phyloP scores from a whole-genome alignment of 2,888 invertebrate genomes.

The Temnothorax rugatulus region DNA sequence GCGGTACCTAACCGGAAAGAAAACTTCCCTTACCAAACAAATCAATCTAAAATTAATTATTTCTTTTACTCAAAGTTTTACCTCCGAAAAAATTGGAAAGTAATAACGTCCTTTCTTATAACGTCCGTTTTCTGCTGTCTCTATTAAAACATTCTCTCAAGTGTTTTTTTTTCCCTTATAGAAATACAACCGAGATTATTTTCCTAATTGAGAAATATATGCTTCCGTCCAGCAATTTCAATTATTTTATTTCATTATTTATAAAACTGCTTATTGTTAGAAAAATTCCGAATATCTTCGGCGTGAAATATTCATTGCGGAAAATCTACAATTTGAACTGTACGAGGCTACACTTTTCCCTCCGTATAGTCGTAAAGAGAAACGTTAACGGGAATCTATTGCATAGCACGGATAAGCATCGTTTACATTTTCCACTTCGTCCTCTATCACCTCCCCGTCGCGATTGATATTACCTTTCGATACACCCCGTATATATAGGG shows the following conservation, averaged over 20 bases:
- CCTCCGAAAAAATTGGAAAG: neutral
- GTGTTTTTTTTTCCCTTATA: neutral
- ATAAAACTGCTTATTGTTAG: neutral
- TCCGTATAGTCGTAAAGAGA: neutral
- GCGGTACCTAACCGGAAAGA: neutral
- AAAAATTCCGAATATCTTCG: neutral
- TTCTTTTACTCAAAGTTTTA: neutral
- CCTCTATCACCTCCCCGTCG: neutral
- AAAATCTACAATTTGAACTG: neutral
- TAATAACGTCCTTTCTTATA: neutral
- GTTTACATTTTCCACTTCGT: slow-evolving; percentile 3
- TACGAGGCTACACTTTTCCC: neutral
- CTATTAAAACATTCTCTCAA: neutral
- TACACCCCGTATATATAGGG: slow-evolving; percentile 45
- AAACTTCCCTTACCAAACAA: neutral
- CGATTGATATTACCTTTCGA: slow-evolving; percentile 37
- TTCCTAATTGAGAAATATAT: neutral
- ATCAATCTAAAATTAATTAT: neutral
- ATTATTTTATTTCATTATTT: neutral
- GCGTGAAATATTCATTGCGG: neutral
- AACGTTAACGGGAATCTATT: slow-evolving; percentile 16
- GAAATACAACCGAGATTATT: neutral
- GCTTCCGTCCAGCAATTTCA: neutral
- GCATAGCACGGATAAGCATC: neutral
- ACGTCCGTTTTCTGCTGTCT: neutral